Conservation (phyloP, 2,888 invertebrate genomes). For the Fabriciana adippe region DNA sequence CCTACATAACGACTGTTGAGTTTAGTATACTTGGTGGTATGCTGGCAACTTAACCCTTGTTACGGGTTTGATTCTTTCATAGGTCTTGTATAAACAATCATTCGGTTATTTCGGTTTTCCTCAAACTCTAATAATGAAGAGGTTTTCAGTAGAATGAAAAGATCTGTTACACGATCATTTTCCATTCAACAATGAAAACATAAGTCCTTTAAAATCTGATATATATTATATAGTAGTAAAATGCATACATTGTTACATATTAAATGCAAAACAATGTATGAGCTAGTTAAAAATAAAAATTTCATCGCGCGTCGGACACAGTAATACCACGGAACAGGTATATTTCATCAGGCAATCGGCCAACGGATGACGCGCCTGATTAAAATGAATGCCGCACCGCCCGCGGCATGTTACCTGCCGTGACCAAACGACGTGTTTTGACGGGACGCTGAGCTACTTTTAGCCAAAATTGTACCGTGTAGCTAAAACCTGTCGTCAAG, state of each 20-base stretch:
- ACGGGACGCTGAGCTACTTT: conserved; percentile 25
- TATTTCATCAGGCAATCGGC: conserved; percentile 60
- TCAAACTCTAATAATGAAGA: too few species aligned
- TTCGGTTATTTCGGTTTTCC: too few species aligned
- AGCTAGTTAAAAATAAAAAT: conserved; percentile 15
- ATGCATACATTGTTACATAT: neutral
- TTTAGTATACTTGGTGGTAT: too few species aligned
- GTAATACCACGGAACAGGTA: conserved; percentile 49
- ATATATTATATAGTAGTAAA: too few species aligned
- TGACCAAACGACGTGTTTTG: conserved; percentile 45
- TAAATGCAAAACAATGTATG: neutral
- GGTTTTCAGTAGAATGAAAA: too few species aligned
- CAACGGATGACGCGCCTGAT: conserved; percentile 57
- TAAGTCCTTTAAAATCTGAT: too few species aligned
- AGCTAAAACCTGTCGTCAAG: neutral
- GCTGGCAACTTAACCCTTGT: too few species aligned
- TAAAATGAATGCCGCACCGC: conserved; percentile 58
- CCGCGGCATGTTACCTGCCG: conserved; percentile 52
- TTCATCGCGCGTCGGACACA: conserved; percentile 11
- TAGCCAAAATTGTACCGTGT: conserved; percentile 12
- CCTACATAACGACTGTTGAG: neutral
- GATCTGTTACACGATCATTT: too few species aligned
- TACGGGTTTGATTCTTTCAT: too few species aligned
- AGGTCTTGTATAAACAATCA: too few species aligned
- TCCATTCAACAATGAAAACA: too few species aligned